These are phyloP conservation scores for Coilia nasus DNA, from an alignment of 2,797 vertebrate genomes.

Conservation along the genomic window DNA sequence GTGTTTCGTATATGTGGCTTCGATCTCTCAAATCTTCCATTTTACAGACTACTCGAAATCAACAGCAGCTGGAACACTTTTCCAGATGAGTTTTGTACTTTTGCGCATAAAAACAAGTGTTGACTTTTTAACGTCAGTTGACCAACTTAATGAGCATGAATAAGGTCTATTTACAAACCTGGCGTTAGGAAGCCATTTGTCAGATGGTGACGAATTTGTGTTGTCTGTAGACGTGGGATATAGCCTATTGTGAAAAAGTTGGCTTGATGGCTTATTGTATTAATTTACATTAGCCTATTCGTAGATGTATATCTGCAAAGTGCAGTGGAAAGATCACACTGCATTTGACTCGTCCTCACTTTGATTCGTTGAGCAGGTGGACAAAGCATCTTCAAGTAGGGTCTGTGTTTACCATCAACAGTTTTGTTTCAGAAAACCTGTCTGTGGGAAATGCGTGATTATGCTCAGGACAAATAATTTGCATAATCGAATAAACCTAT, in stretches of 20 bases:
- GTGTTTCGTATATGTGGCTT: neutral
- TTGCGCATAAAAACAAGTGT: neutral
- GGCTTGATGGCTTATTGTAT: neutral
- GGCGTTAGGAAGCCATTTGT: neutral
- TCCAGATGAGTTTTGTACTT: neutral
- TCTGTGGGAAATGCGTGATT: neutral
- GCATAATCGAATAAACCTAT: neutral
- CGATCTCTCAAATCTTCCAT: neutral
- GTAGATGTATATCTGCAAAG: neutral
- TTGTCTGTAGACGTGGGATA: neutral
- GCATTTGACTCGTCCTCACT: neutral
- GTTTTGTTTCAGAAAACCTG: neutral
- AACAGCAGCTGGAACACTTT: neutral
- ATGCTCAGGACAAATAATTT: neutral
- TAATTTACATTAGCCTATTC: neutral
- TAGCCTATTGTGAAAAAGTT: neutral
- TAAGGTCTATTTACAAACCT: neutral
- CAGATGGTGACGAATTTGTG: neutral
- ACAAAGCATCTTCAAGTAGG: neutral
- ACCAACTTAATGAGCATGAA: neutral
- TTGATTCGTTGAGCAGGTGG: slow-evolving; percentile 2
- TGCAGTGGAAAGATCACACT: neutral
- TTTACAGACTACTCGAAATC: neutral
- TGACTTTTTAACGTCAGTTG: neutral
- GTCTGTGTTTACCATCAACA: neutral